Evolutionary conservation across 2,888 invertebrate genomes (phyloP), one percentile per base, ranked within the genome.

Genomic region (Drosophila koepferae): DNA sequence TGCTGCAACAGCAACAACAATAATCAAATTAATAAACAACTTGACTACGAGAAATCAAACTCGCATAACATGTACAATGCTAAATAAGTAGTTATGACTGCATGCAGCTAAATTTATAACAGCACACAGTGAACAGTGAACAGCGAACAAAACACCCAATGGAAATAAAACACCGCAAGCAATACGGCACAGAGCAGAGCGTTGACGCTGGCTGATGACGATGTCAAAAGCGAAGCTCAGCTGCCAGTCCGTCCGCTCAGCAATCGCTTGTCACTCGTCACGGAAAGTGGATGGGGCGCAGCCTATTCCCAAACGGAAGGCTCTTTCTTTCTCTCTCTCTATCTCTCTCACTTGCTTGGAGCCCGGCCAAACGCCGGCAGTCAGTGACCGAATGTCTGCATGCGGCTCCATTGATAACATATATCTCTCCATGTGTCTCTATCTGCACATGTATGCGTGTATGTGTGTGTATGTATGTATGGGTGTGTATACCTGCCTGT

Each of bases 1-100:
- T 65, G 49, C 73, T 63, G 44, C 53, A 71, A 63, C 74, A 63
- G 65, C 63, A 72, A 67, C 74, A 67, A 72, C 63, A 72, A 63
- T 49, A 68, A 68, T 59, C 63, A 77, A 78, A 77, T 77, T 73
- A 77, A 70, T 77, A 77, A 76, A 76, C 77, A 72, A 77, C 55
- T 62, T 43, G 67, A 64, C 63, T 41, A 53, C 63, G 65, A 62
- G 65, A 79, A 78, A 76, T 74, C 77, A 80, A 82, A 83, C 73
- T 74, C 76, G 73, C 77, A 72, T 74, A 83, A 77, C 77, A 64
- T 82, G 70, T 64, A 68, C 80, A 74, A 81, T 82, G 80, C 83
- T 79, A 76, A 82, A 82, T 83, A 78, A 83, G 84, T 81, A 79
- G 76, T 78, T 85, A 84, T 87, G 82, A 87, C 85, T 87, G 82